Evolutionary conservation across 2,113 vertebrate species (phyloP).

Genomic region (Solenodon paradoxus): DNA sequence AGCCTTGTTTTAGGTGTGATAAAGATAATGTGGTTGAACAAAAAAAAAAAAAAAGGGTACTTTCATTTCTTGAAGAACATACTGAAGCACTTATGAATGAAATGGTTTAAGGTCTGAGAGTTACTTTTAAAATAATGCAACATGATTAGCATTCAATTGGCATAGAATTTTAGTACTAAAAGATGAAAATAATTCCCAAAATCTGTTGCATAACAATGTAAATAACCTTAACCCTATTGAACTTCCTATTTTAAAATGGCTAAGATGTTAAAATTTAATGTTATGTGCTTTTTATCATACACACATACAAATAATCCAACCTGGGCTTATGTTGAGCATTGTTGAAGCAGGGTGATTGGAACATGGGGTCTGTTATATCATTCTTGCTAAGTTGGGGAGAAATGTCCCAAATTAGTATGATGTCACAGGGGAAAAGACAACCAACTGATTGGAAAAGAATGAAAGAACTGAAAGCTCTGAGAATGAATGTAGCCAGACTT

Average conservation of each 20-base stretch:
- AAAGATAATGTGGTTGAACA: neutral
- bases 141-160: neutral
- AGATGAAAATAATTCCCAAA: neutral
- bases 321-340: neutral
- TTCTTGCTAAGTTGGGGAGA: constrained; percentile 14
- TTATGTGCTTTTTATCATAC: neutral
- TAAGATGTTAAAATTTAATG: neutral
- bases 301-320: neutral
- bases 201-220: neutral
- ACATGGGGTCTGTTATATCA: neutral
- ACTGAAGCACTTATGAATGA: neutral
- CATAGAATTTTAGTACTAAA: neutral
- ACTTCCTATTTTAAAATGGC: neutral
- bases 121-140: constrained; percentile 36
- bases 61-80: neutral
- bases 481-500: neutral
- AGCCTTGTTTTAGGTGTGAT: neutral
- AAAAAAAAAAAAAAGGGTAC: neutral
- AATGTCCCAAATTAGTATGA: neutral
- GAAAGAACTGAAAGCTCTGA: neutral
- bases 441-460: neutral
- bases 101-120: neutral
- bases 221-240: neutral
- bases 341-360: neutral
- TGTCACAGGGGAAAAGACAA: neutral